phyloP scores from a whole-genome alignment of 2,888 invertebrate species.

The Eupithecia centaureata region DNA sequence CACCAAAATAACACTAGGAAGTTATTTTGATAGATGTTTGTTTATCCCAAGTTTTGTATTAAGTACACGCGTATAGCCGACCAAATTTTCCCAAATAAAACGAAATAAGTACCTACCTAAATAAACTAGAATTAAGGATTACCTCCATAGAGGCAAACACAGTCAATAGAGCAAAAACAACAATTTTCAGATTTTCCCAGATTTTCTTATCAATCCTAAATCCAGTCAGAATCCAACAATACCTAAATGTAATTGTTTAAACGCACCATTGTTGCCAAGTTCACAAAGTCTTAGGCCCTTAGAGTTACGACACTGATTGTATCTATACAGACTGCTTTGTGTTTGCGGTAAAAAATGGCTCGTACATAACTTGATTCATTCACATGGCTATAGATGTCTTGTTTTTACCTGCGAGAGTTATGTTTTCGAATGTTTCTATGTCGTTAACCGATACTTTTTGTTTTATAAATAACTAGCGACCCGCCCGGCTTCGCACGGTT shows the following conservation, averaged over 20 bases:
- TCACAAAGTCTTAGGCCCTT: conserved; percentile 69
- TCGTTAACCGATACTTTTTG: too few relatives aligned
- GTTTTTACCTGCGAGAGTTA: too few relatives aligned
- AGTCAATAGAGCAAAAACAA: background rate
- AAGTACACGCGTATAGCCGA: too few relatives aligned
- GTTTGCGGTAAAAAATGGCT: conserved; percentile 47
- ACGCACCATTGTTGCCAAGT: conserved; percentile 64
- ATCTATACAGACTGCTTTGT: conserved; percentile 58
- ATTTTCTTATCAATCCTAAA: conserved; percentile 12
- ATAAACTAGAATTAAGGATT: background rate
- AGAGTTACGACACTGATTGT: conserved; percentile 67
- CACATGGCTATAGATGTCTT: conserved; percentile 18
- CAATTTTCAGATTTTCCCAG: conserved; percentile 12
- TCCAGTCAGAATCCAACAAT: conserved; percentile 14
- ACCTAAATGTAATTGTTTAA: conserved; percentile 58
- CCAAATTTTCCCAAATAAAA: too few relatives aligned
- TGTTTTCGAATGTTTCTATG: too few relatives aligned
- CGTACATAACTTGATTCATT: conserved; percentile 31
- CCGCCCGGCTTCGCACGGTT: too few relatives aligned
- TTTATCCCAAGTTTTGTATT: too few relatives aligned
- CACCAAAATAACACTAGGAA: too few relatives aligned
- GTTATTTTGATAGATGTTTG: too few relatives aligned
- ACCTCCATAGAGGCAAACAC: background rate
- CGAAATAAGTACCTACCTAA: too few relatives aligned
- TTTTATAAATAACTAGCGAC: too few relatives aligned